Conservation (phyloP, 2,113 vertebrate species). For the Galbula dea region DNA sequence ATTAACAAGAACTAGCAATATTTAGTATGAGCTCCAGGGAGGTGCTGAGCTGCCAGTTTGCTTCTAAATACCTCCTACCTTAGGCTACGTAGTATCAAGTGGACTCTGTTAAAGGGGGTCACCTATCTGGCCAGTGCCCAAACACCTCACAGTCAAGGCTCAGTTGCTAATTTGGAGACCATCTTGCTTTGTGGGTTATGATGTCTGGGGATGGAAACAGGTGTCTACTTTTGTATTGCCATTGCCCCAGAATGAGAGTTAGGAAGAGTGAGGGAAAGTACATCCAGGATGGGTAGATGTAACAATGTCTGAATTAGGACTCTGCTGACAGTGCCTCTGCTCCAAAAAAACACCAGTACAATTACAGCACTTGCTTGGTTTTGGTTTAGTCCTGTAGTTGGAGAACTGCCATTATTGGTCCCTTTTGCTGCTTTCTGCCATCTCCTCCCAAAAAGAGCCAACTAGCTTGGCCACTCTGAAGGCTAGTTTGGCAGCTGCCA, state of each 20-base stretch:
- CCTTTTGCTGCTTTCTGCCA: slow-evolving; percentile 58
- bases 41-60: neutral
- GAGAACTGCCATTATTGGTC: slow-evolving; percentile 40
- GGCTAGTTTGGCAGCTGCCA: slow-evolving; percentile 67
- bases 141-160: neutral
- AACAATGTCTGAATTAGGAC: neutral
- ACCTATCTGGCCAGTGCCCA: neutral
- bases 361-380: neutral
- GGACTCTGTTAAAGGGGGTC: accelerated
- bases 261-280: neutral
- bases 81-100: neutral
- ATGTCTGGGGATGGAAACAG: neutral
- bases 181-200: neutral
- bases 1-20: neutral
- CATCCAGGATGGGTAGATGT: neutral
- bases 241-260: neutral
- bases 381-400: slow-evolving; percentile 40
- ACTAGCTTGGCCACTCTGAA: slow-evolving; percentile 40
- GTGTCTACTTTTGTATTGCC: neutral
- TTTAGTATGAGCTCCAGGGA: neutral
- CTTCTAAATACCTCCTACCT: neutral
- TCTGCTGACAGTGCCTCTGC: neutral
- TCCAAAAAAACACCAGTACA: slow-evolving; percentile 1
- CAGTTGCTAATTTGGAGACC: neutral
- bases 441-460: slow-evolving; percentile 58